Conservation (phyloP, 2,888 invertebrate species). For the Ecliptopera silaceata region DNA sequence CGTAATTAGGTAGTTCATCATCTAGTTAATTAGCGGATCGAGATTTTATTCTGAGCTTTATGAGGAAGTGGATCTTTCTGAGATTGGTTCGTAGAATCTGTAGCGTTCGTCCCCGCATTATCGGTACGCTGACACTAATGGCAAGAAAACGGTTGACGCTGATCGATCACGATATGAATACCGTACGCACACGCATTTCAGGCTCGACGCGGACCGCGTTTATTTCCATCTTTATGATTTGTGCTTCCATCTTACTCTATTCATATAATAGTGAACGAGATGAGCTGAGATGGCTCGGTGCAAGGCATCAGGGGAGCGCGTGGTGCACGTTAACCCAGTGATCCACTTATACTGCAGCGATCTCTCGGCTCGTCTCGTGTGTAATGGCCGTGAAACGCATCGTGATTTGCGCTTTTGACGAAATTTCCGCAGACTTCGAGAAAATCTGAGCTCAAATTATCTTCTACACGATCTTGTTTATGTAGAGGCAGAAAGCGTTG, state of each 20-base stretch:
- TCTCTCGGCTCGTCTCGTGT: slow-evolving; percentile 32
- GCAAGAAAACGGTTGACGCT: slow-evolving; percentile 30
- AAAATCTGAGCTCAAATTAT: slow-evolving; percentile 29
- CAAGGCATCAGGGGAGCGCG: slow-evolving; percentile 25
- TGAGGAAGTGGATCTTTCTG: slow-evolving; percentile 14
- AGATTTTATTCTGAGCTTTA: slow-evolving; percentile 9
- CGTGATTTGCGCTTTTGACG: slow-evolving; percentile 45
- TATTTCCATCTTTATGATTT: slow-evolving; percentile 12
- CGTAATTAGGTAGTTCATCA: slow-evolving; percentile 10
- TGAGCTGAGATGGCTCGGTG: slow-evolving; percentile 6
- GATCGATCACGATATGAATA: slow-evolving; percentile 35
- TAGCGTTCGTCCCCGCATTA: slow-evolving; percentile 15
- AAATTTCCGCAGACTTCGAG: slow-evolving; percentile 38
- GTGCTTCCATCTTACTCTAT: slow-evolving; percentile 12
- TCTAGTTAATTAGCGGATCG: slow-evolving; percentile 16
- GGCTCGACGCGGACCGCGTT: slow-evolving; percentile 5
- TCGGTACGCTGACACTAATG: slow-evolving; percentile 31
- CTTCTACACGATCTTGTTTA: slow-evolving; percentile 26
- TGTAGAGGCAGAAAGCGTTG: slow-evolving; percentile 26
- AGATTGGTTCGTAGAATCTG: slow-evolving; percentile 12
- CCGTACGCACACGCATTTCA: slow-evolving; percentile 30
- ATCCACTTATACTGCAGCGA: slow-evolving; percentile 37
- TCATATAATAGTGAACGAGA: slow-evolving; percentile 7
- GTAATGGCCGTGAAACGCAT: slow-evolving; percentile 42
- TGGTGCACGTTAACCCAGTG: slow-evolving; percentile 39